phyloP scores from a whole-genome alignment of 2,888 invertebrate genomes.

The Arrhopalites spinosus region DNA sequence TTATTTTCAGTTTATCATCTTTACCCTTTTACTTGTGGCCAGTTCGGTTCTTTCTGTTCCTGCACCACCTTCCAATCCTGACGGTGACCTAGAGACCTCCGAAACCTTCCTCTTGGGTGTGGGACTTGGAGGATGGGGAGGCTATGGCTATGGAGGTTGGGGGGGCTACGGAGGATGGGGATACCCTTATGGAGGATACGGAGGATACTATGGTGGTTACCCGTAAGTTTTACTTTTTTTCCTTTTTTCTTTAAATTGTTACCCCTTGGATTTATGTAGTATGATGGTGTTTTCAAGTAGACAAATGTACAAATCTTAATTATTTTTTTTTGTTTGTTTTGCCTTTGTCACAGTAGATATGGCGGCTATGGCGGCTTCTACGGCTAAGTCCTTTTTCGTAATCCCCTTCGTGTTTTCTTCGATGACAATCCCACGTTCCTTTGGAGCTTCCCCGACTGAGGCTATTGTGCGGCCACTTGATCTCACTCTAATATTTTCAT shows the following conservation, averaged over 20 bases:
- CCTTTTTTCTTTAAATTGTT: neutral
- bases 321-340: neutral
- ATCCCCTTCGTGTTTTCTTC: neutral
- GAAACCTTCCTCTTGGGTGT: neutral
- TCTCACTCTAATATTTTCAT: neutral
- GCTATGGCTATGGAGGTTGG: neutral
- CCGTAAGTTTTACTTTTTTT: neutral
- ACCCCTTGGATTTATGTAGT: neutral
- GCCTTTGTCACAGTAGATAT: neutral
- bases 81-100: neutral
- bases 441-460: neutral
- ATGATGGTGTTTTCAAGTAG: neutral
- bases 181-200: neutral
- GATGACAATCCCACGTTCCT: neutral
- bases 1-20: neutral
- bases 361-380: neutral
- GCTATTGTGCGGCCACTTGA: neutral
- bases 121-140: neutral
- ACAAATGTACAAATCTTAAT: neutral
- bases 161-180: neutral
- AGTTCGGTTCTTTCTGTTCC: neutral
- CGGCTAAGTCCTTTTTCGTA: neutral
- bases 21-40: neutral
- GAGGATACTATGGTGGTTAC: neutral
- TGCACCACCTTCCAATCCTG: neutral